Evolutionary conservation across 2,797 vertebrate species (phyloP), one percentile per base, ranked within the genome.

Genomic region (Notamacropus eugenii): DNA sequence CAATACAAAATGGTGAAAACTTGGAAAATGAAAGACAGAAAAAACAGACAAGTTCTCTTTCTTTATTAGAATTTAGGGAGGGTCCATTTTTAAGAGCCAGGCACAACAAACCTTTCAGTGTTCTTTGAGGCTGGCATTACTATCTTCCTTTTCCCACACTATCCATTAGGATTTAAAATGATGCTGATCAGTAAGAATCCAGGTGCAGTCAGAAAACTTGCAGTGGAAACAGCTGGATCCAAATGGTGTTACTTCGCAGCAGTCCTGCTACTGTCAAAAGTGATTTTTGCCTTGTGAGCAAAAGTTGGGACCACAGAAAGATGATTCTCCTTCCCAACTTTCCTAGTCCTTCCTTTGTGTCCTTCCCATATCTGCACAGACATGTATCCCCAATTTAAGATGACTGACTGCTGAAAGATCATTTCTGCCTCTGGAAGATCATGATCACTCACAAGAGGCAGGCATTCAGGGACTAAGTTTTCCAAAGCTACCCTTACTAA

Each of bases 151-250:
- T 90, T 90, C 8, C 90, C 55, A 40, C 46, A 90, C 95, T 87
- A 22, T 95, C 90, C 12, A 40, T 27, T 0, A 0, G 57, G 91
- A 92, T 6, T 91, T 87, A 54, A 90, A 95, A 56, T 87, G 95
- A 82, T 97, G 94, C 91, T 93, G 90, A 93, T 95, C 91, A 62
- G 82, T 74, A 55, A 94, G 93, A 90, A 94, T 87, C 94, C 97
- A 97, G 90, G 94, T 95, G 94, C 91, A 34, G 58, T 58, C 50
- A 87, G 54, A 92, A 98, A 96, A 14, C 2, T 11, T 87, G 94
- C 59, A 28, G 74, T 74, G 22, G 29, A 54, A 54, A 92, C 74
- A 96, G 91, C 90, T 74, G 97, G 92, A 57, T 95, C 93, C 96
- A 93, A 52, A 90, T 90, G n/a, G 8, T 13, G 24, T 52, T 93